Conservation (phyloP, 1,140 invertebrate species). For the Helicoverpa armigera region DNA sequence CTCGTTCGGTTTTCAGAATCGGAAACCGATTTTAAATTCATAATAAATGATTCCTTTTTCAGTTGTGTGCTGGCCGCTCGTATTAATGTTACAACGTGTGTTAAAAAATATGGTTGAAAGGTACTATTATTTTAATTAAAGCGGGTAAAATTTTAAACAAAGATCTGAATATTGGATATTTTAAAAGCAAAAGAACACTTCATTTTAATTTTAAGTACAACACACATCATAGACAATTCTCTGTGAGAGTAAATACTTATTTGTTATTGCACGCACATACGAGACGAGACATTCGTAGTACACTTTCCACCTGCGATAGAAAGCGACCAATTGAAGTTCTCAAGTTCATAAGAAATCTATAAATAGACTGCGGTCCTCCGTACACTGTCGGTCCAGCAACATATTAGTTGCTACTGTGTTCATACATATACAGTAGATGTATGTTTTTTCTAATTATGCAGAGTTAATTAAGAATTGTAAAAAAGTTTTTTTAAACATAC, state of each 20-base stretch:
- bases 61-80: too few species aligned
- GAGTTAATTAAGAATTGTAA: too few species aligned
- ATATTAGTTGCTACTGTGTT: neutral
- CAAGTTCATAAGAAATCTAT: conserved; percentile 50
- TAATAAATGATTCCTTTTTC: too few species aligned
- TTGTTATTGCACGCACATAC: conserved; percentile 23
- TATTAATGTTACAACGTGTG: too few species aligned
- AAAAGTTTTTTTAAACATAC: too few species aligned
- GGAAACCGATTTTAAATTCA: too few species aligned
- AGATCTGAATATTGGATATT: neutral
- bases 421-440: too few species aligned
- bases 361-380: conserved; percentile 47
- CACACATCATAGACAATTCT: neutral
- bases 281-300: conserved; percentile 35
- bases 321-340: conserved; percentile 46
- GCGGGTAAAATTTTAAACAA: too few species aligned
- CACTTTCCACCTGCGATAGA: conserved; percentile 49
- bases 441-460: too few species aligned
- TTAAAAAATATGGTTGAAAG: too few species aligned
- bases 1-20: too few species aligned
- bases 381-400: conserved; percentile 28
- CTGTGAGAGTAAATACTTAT: neutral
- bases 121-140: too few species aligned
- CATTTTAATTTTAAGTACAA: neutral
- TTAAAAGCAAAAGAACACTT: neutral